A percentile compares a stretch with the other conserved stretches of the same genome.
phyloP scores from a whole-genome alignment of 2,797 vertebrate genomes.

The Syngnathus acus region DNA sequence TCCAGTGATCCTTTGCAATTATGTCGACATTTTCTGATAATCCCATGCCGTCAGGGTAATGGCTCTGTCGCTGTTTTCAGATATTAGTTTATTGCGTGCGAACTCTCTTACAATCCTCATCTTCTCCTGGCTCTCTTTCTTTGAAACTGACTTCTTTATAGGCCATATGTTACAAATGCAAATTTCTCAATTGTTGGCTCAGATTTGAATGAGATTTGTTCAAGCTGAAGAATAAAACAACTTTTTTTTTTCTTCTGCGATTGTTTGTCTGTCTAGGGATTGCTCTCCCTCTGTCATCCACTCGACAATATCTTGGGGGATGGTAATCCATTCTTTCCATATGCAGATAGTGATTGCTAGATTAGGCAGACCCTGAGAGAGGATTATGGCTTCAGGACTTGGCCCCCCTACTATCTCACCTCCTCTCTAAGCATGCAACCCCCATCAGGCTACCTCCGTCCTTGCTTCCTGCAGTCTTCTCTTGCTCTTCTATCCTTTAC shows the following conservation, averaged over 20 bases:
- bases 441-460: slow-evolving; percentile 10
- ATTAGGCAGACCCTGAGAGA: slow-evolving; percentile 63
- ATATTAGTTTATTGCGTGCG: slow-evolving; percentile 1
- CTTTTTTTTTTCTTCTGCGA: slow-evolving; percentile 5
- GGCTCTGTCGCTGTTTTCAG: slow-evolving; percentile 25
- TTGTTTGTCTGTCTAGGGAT: slow-evolving; percentile 25
- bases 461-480: slow-evolving; percentile 27
- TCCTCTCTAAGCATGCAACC: slow-evolving; percentile 29
- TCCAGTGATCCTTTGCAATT: slow-evolving; percentile 24
- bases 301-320: slow-evolving; percentile 39
- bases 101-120: background rate
- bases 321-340: slow-evolving; percentile 61
- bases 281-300: slow-evolving; percentile 21
- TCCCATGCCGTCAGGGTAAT: slow-evolving; percentile 34
- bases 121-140: background rate
- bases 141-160: background rate
- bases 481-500: slow-evolving; percentile 24
- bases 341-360: slow-evolving; percentile 57
- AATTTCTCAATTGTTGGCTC: background rate
- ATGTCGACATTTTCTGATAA: slow-evolving; percentile 27
- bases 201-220: background rate
- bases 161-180: background rate
- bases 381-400: slow-evolving; percentile 55
- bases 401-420: slow-evolving; percentile 40
- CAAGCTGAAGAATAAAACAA: background rate